A percentile compares a stretch with the other conserved stretches of the same genome.
Evolutionary conservation across 2,113 vertebrate species (phyloP).

Genomic region (Delphinus delphis): DNA sequence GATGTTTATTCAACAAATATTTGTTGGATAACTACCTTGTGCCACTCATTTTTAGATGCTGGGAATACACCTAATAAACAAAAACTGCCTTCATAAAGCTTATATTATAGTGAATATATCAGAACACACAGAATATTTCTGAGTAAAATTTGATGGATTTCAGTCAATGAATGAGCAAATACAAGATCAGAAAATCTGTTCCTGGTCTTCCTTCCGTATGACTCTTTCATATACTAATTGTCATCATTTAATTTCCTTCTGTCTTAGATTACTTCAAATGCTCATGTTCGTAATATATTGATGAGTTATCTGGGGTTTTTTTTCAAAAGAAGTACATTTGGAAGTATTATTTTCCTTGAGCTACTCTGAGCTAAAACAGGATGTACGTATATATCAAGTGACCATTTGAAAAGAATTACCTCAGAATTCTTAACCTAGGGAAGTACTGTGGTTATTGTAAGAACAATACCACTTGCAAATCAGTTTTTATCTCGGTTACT

Average conservation of each 20-base stretch:
- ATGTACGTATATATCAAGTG: background rate
- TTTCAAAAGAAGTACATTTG: background rate
- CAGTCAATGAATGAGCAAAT: background rate
- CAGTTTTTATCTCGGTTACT: conserved; percentile 12
- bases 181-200: background rate
- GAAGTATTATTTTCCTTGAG: background rate
- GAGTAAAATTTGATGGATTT: background rate
- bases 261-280: conserved; percentile 7
- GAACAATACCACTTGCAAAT: background rate
- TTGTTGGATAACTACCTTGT: background rate
- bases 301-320: background rate
- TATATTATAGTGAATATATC: background rate
- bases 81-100: background rate
- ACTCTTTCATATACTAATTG: background rate
- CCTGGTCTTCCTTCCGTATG: background rate
- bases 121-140: background rate
- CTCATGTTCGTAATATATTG: background rate
- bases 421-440: background rate
- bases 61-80: background rate
- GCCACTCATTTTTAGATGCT: background rate
- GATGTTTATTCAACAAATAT: background rate
- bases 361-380: conserved; percentile 8
- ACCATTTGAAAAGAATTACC: background rate
- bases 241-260: background rate
- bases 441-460: background rate